Evolutionary conservation across 2,888 invertebrate genomes (phyloP), one percentile per base, ranked within the genome.

Genomic region (Apeira syringaria): DNA sequence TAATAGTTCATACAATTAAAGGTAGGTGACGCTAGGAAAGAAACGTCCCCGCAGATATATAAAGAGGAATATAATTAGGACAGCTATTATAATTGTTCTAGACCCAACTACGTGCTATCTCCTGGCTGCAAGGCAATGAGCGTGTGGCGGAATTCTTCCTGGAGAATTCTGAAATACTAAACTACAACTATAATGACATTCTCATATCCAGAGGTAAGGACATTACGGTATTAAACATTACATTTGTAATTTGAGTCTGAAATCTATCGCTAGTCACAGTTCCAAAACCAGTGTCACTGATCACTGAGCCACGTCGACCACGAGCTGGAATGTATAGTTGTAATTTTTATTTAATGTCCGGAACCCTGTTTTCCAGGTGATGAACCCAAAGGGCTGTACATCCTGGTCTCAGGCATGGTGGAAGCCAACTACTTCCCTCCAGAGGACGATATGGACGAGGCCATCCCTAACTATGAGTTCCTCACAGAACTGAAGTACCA

Each of bases 391-490:
- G 88, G 88, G 17, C 50, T 91, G 5, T 81, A 77, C 37, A 73
- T 83, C 9, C 55, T 89, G 5, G 86, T 86, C 0, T 85, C 88
- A 0, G 88, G 88, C 0, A 68, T 89, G 0, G 64, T 88, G 1
- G 87, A 88, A 53, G 86, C 88, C 0, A 61, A 70, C 0, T 89
- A 87, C 52, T 44, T 68, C 3, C 88, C 88, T 0, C 86, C 88
- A 0, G 87, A 84, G 4, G 73, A 61, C 0, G 82, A 81, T 0
- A 61, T 80, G 22, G 83, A 81, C 5, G 92, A 92, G 25, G 80
- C 80, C 0, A 82, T 92, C 22, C 92, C 92, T 0, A 90, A 92
- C 55, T 88, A 91, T 29, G 92, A 92, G 56, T 91, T 91, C 53
- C 63, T 91, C 5, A 79, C 86, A 0, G 88, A 91, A 26, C 53